These are phyloP conservation scores for Echiichthys vipera DNA, from an alignment of 2,797 vertebrate genomes.

Conservation along the genomic window DNA sequence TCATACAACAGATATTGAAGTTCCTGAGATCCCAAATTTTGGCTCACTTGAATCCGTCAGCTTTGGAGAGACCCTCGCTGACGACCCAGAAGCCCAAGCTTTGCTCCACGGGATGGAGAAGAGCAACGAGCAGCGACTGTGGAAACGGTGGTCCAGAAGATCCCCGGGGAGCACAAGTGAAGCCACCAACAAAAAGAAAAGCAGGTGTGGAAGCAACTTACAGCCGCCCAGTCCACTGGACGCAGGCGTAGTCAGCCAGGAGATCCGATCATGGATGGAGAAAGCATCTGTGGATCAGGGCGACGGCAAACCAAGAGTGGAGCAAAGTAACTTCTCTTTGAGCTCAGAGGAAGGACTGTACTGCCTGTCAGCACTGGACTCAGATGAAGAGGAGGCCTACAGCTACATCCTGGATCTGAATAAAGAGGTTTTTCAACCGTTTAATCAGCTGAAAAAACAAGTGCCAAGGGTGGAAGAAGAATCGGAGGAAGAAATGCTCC, in stretches of 20 bases:
- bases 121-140: constrained; percentile 65
- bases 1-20: not conserved
- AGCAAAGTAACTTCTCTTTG: constrained; percentile 52
- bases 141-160: constrained; percentile 64
- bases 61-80: constrained; percentile 6
- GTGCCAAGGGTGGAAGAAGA: constrained; percentile 62
- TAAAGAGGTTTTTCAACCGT: constrained; percentile 63
- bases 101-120: constrained; percentile 42
- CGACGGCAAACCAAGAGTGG: not conserved
- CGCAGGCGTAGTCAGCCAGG: constrained; percentile 18
- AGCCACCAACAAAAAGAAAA: constrained; percentile 4
- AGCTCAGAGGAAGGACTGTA: constrained; percentile 74
- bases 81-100: constrained; percentile 37
- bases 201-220: constrained; percentile 5
- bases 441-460: constrained; percentile 26
- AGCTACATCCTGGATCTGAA: constrained; percentile 80
- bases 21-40: constrained; percentile 44
- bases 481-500: constrained; percentile 42
- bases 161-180: constrained; percentile 32
- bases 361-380: constrained; percentile 68
- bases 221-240: constrained; percentile 58
- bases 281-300: constrained; percentile 10
- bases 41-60: constrained; percentile 41
- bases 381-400: constrained; percentile 79
- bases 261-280: constrained; percentile 65